Conservation (phyloP, 2,113 vertebrate genomes). For the Tenrec ecaudatus region DNA sequence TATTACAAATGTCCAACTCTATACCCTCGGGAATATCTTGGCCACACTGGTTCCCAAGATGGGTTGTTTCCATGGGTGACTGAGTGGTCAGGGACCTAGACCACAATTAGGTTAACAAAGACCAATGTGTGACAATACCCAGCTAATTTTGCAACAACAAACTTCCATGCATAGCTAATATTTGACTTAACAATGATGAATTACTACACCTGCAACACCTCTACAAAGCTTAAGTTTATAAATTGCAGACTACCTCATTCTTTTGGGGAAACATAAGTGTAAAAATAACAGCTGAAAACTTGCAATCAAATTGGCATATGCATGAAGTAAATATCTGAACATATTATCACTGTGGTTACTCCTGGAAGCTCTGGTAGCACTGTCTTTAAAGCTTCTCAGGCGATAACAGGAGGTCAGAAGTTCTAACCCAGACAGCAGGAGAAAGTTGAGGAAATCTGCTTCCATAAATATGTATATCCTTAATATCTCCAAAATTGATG, state of each 20-base stretch:
- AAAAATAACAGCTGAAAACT: not conserved
- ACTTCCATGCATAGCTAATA: not conserved
- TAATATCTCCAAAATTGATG: too few species aligned
- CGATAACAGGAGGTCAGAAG: not conserved
- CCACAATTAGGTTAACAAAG: constrained; percentile 36
- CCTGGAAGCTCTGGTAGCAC: not conserved
- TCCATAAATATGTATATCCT: not conserved
- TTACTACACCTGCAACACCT: not conserved
- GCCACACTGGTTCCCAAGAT: not conserved
- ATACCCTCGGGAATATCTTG: not conserved
- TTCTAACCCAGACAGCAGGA: not conserved
- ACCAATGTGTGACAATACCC: not conserved
- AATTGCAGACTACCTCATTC: not conserved
- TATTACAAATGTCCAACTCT: not conserved
- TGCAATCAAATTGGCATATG: not conserved
- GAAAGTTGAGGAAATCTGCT: not conserved
- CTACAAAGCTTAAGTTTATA: constrained; percentile 14
- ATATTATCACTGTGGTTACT: not conserved
- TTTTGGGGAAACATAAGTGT: not conserved
- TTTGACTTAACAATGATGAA: constrained; percentile 50
- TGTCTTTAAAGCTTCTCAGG: not conserved
- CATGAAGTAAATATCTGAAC: constrained; percentile 19
- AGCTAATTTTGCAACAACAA: constrained; percentile 31
- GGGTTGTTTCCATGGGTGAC: not conserved
- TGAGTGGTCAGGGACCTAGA: not conserved